phyloP scores from a whole-genome alignment of 2,797 vertebrate species.

The Chlorospingus flavigularis region DNA sequence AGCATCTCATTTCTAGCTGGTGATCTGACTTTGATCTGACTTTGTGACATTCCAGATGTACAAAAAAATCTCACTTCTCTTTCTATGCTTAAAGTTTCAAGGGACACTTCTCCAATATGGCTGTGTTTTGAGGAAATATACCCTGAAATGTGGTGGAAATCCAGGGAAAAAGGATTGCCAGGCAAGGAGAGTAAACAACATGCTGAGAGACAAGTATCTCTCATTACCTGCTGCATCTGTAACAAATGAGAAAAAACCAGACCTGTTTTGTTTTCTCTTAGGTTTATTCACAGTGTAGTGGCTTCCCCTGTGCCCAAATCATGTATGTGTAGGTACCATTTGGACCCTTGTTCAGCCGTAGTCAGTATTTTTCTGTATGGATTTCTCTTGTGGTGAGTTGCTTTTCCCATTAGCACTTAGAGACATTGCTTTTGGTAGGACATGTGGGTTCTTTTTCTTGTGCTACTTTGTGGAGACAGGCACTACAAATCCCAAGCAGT shows the following conservation, averaged over 20 bases:
- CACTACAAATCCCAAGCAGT: neutral
- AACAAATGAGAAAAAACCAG: neutral
- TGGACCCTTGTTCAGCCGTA: neutral
- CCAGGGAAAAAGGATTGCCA: neutral
- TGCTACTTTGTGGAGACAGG: neutral
- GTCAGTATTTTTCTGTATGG: neutral
- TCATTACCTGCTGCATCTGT: neutral
- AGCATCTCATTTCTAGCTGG: neutral
- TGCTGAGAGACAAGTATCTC: neutral
- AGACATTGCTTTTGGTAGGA: neutral
- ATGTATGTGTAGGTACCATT: neutral
- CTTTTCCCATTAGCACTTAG: neutral
- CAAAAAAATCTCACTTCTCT: neutral
- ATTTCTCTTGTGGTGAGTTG: neutral
- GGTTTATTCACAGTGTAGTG: neutral
- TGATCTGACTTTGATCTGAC: neutral
- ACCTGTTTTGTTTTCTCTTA: neutral
- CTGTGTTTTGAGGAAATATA: neutral
- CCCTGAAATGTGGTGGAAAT: neutral
- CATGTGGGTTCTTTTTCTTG: neutral
- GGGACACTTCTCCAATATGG: neutral
- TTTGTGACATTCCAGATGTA: neutral
- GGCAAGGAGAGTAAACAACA: neutral
- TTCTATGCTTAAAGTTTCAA: neutral
- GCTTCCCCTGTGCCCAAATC: neutral